Percentiles rank a stretch among this genome's conserved stretches.
Evolutionary conservation across 2,113 vertebrate genomes (phyloP).

Genomic region (Rafetus swinhoei): DNA sequence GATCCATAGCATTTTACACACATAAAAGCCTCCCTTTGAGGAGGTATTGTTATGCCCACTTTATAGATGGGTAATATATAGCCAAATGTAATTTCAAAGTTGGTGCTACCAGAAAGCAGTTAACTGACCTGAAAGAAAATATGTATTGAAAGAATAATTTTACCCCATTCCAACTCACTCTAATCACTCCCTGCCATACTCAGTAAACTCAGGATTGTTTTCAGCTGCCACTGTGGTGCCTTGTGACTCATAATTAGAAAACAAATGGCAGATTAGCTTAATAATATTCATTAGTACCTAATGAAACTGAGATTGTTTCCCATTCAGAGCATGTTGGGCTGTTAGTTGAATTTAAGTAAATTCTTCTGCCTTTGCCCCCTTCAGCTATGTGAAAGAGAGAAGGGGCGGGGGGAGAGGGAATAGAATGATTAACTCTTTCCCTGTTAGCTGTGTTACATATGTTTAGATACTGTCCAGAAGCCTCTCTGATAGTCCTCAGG

Average conservation of each 20-base stretch:
- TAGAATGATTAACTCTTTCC: constrained; percentile 23
- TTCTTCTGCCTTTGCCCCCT: constrained; percentile 72
- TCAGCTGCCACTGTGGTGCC: constrained; percentile 75
- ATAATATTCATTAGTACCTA: constrained; percentile 87
- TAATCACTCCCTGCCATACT: constrained; percentile 65
- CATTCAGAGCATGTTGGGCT: constrained; percentile 73
- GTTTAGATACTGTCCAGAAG: not conserved
- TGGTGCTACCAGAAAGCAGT: constrained; percentile 1
- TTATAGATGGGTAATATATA: not conserved
- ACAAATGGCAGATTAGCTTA: constrained; percentile 86
- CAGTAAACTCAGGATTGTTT: constrained; percentile 49
- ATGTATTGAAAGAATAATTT: not conserved
- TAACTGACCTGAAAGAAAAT: constrained; percentile 1
- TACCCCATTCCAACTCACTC: constrained; percentile 57
- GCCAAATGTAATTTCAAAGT: constrained; percentile 1
- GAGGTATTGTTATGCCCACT: not conserved
- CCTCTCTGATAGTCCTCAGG: constrained; percentile 1
- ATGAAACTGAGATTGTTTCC: constrained; percentile 79
- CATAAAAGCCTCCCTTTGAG: not conserved
- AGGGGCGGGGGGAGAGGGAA: not conserved
- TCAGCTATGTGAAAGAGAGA: constrained; percentile 49
- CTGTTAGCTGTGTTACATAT: not conserved
- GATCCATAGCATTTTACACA: not conserved
- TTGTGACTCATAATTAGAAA: constrained; percentile 85
- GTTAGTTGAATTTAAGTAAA: constrained; percentile 78